Evolutionary conservation across 2,888 invertebrate genomes (phyloP).

Genomic region (Andrena haemorrhoa): DNA sequence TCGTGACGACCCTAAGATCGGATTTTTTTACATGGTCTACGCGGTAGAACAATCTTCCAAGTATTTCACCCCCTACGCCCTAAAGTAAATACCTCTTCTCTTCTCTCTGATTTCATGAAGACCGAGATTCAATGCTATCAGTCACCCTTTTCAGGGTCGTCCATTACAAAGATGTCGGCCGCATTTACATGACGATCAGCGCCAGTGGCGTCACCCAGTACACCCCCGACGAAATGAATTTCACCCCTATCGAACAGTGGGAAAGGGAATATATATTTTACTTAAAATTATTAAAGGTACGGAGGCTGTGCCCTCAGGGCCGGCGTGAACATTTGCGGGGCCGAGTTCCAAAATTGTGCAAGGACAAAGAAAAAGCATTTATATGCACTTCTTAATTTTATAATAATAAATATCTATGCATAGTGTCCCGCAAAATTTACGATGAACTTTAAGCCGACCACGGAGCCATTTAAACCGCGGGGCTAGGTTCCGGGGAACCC

Average conservation of each 20-base stretch:
- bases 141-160: slow-evolving; percentile 89
- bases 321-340: too few relatives aligned
- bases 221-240: slow-evolving; percentile 90
- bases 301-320: too few relatives aligned
- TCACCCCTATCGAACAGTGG: slow-evolving; percentile 92
- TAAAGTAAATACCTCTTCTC: slow-evolving; percentile 86
- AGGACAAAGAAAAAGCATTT: too few relatives aligned
- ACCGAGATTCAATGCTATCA: neutral
- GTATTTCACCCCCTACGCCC: slow-evolving; percentile 91
- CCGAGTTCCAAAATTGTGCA: too few relatives aligned
- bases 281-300: slow-evolving; percentile 90
- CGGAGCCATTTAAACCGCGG: slow-evolving; percentile 38
- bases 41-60: slow-evolving; percentile 90
- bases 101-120: neutral
- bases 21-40: slow-evolving; percentile 92
- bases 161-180: slow-evolving; percentile 89
- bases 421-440: too few relatives aligned
- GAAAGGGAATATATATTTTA: slow-evolving; percentile 93
- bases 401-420: too few relatives aligned
- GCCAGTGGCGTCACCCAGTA: slow-evolving; percentile 93
- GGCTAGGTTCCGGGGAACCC: neutral
- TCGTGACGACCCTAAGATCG: slow-evolving; percentile 86
- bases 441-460: too few relatives aligned
- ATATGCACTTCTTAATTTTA: too few relatives aligned
- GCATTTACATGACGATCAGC: slow-evolving; percentile 92